Conservation (phyloP, 1,140 invertebrate species). For the Eciton burchellii region DNA sequence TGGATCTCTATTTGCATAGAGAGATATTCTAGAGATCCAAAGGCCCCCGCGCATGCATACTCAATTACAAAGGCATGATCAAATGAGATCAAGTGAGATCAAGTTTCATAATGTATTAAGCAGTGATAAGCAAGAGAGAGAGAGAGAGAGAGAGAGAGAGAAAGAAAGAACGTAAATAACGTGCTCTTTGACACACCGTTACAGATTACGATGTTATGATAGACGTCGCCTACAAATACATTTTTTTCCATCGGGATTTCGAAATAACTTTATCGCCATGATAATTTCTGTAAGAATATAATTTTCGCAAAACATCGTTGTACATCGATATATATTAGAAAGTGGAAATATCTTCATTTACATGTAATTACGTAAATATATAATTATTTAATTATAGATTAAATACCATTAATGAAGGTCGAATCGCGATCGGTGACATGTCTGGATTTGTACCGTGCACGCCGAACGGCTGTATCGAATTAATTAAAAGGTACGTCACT, state of each 20-base stretch:
- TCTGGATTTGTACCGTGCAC: slow-evolving; percentile 96
- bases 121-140: background rate
- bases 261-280: slow-evolving; percentile 1
- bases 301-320: background rate
- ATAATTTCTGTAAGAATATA: background rate
- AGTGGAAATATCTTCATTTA: too few relatives aligned
- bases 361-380: too few relatives aligned
- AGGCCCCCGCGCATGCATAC: too few relatives aligned
- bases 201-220: slow-evolving; percentile 15
- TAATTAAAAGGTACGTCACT: slow-evolving; percentile 90
- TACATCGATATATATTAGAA: background rate
- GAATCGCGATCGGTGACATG: slow-evolving; percentile 93
- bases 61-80: background rate
- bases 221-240: slow-evolving; percentile 10
- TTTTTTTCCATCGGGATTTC: background rate
- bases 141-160: too few relatives aligned
- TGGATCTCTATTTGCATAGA: too few relatives aligned
- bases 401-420: slow-evolving; percentile 96
- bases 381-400: slow-evolving; percentile 84
- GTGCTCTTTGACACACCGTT: slow-evolving; percentile 41
- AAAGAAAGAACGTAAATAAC: background rate
- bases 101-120: background rate
- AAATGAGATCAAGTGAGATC: background rate
- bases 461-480: slow-evolving; percentile 96
- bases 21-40: too few relatives aligned